Conservation (phyloP, 1,140 invertebrate species). For the Lycorma delicatula region DNA sequence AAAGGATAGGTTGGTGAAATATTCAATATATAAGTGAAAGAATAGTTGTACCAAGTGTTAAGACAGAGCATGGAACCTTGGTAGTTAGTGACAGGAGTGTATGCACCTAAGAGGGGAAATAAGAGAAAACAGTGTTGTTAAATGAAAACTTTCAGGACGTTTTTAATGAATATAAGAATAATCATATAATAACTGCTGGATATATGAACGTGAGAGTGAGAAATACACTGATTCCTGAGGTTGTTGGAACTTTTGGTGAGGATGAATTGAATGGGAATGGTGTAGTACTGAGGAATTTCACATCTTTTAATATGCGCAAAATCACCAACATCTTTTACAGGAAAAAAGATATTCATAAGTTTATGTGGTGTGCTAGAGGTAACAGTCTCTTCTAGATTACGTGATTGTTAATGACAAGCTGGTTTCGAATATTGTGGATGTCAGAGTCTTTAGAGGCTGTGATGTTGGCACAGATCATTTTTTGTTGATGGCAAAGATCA, state of each 20-base stretch:
- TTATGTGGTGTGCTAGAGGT: neutral
- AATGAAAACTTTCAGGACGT: neutral
- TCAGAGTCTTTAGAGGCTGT: neutral
- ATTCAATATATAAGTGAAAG: no score
- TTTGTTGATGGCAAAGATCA: neutral
- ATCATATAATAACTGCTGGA: neutral
- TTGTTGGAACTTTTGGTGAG: neutral
- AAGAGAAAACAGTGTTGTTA: neutral
- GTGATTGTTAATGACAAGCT: neutral
- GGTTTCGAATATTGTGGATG: neutral
- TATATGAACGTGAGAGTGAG: neutral
- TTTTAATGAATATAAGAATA: neutral
- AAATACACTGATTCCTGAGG: neutral
- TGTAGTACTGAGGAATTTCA: neutral
- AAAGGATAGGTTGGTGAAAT: no score
- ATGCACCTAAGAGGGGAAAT: neutral
- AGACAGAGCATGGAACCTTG: no score
- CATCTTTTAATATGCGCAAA: neutral
- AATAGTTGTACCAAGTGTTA: no score
- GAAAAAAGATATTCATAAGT: slow-evolving; percentile 1
- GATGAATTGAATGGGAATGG: neutral
- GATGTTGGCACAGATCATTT: neutral
- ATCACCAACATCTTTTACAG: no score
- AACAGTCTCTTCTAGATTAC: neutral
- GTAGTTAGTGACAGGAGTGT: no score